Conservation (phyloP, 1,140 invertebrate genomes). For the Trichogramma pretiosum region DNA sequence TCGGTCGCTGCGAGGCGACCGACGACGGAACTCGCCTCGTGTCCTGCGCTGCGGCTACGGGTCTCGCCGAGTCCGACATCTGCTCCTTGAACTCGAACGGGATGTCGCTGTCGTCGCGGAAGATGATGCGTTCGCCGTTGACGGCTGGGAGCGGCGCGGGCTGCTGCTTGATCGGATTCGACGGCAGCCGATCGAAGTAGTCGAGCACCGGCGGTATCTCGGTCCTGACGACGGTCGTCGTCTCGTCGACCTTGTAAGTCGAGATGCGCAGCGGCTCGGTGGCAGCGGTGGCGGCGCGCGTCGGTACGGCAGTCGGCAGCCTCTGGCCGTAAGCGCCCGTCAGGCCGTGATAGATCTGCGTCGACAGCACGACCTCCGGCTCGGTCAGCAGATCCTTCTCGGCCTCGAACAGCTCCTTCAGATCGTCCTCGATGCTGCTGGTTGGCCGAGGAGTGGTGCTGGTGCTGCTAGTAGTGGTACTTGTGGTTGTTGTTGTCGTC, state of each 20-base stretch:
- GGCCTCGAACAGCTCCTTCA: conserved; percentile 13
- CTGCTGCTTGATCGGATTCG: neutral
- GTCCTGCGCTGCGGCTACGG: conserved; percentile 11
- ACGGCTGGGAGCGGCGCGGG: neutral
- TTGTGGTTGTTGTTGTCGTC: neutral
- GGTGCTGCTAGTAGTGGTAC: conserved; percentile 11
- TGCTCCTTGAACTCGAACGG: conserved; percentile 15
- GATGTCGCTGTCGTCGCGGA: conserved; percentile 5
- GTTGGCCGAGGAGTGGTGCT: conserved; percentile 12
- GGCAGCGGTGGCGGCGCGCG: neutral
- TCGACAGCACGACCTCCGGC: conserved; percentile 24
- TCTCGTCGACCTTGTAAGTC: neutral
- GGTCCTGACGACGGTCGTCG: neutral
- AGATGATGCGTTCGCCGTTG: conserved; percentile 2
- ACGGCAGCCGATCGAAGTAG: no score
- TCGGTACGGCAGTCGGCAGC: conserved; percentile 1
- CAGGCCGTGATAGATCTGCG: conserved; percentile 3
- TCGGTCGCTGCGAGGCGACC: no score
- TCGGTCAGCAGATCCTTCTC: conserved; percentile 18
- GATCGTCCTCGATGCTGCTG: conserved; percentile 3
- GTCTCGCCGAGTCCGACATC: conserved; percentile 2
- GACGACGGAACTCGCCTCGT: conserved; percentile 9
- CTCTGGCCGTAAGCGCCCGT: conserved; percentile 6
- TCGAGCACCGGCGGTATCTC: neutral
- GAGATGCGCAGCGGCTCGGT: neutral